A percentile compares a stretch with the other conserved stretches of the same genome.
Evolutionary conservation across 2,797 vertebrate genomes (phyloP).

Genomic region (Poeciliopsis turneri): DNA sequence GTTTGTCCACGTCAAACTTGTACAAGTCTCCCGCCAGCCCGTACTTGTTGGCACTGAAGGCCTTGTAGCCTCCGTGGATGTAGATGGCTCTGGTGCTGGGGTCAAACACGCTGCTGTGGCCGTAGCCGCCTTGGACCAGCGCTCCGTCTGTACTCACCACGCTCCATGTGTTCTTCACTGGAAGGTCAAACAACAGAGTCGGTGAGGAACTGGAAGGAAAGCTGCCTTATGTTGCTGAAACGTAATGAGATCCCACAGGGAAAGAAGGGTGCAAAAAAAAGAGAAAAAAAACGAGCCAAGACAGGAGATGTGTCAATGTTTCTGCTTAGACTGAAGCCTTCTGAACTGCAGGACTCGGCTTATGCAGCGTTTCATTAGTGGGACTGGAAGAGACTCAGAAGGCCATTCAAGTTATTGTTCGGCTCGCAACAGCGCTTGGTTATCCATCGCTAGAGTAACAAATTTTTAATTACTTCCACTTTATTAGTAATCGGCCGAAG

Average conservation of each 20-base stretch:
- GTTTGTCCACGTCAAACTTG: constrained; percentile 87
- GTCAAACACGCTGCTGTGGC: constrained; percentile 96
- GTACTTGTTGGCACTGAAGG: constrained; percentile 96
- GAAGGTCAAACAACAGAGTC: background rate
- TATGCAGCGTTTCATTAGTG: background rate
- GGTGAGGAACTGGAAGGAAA: background rate
- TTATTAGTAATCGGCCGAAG: background rate
- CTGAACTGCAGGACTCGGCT: background rate
- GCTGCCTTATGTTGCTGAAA: background rate
- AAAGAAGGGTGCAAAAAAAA: too few species aligned
- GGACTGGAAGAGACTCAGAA: background rate
- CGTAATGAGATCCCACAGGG: background rate
- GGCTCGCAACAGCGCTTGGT: background rate
- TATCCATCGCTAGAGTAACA: background rate
- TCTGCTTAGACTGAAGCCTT: background rate
- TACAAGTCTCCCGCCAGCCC: constrained; percentile 95
- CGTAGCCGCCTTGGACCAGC: constrained; percentile 95
- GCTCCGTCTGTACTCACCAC: constrained; percentile 86
- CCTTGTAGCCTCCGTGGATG: constrained; percentile 97
- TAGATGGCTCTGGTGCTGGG: constrained; percentile 86
- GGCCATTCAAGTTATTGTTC: background rate
- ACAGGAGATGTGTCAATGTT: background rate
- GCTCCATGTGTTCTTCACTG: constrained; percentile 88
- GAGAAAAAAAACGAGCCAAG: background rate
- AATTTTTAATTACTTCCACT: background rate